These are phyloP conservation scores for Drosophila pandora DNA, from an alignment of 1,140 invertebrate genomes.

Conservation along the genomic window DNA sequence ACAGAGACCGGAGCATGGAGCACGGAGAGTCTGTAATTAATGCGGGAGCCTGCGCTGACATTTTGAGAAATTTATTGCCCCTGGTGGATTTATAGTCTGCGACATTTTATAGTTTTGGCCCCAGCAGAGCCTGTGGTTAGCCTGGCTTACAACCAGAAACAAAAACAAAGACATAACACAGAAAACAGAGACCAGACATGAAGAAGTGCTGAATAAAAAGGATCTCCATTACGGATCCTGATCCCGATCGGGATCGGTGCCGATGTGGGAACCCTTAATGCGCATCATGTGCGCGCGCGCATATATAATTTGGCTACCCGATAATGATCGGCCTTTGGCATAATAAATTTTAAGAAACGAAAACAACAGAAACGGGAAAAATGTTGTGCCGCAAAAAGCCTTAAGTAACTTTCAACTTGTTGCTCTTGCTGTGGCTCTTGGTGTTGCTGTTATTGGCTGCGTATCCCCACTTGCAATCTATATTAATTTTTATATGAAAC, in stretches of 20 bases:
- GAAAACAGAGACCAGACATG: too few relatives aligned
- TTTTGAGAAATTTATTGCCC: conserved; percentile 82
- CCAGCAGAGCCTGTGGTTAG: conserved; percentile 57
- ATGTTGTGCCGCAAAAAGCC: conserved; percentile 48
- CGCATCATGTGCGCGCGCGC: conserved; percentile 81
- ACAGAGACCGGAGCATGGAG: conserved; percentile 31
- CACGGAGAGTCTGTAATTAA: conserved; percentile 75
- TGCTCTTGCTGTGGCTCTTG: conserved; percentile 39
- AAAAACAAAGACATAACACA: too few relatives aligned
- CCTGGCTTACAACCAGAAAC: conserved; percentile 2
- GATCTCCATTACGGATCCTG: conserved; percentile 15
- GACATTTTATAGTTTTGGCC: conserved; percentile 80
- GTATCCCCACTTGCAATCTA: conserved; percentile 77
- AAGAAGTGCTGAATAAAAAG: conserved; percentile 22
- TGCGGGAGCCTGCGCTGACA: conserved; percentile 82
- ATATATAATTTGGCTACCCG: conserved; percentile 83
- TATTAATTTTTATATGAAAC: conserved; percentile 78
- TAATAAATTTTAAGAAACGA: conserved; percentile 72
- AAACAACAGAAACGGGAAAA: conserved; percentile 36
- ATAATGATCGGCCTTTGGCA: conserved; percentile 83
- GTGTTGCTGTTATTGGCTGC: conserved; percentile 38
- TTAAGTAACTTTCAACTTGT: conserved; percentile 61
- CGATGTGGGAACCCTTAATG: conserved; percentile 65
- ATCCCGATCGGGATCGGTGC: conserved; percentile 19
- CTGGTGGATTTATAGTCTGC: conserved; percentile 82